These are phyloP conservation scores for Acrocephalus arundinaceus DNA, from an alignment of 2,113 vertebrate species.

Conservation along the genomic window DNA sequence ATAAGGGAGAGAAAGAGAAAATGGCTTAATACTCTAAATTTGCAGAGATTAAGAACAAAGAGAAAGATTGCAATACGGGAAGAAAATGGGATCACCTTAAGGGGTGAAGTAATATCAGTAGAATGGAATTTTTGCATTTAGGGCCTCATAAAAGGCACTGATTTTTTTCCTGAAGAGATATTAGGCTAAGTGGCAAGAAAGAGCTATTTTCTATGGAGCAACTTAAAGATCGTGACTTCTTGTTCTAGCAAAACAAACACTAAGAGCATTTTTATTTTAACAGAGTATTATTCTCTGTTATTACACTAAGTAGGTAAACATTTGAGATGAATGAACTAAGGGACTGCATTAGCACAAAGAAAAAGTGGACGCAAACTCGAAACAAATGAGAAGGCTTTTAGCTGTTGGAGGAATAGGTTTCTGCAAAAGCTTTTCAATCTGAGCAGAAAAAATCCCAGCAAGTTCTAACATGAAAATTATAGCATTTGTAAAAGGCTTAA, in stretches of 20 bases:
- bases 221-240: background rate
- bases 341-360: background rate
- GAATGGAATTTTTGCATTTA: constrained; percentile 10
- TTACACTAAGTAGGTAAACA: background rate
- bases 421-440: background rate
- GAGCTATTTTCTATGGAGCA: background rate
- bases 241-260: background rate
- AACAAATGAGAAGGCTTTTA: background rate
- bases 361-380: background rate
- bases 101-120: background rate
- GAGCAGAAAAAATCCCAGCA: background rate
- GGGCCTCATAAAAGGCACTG: background rate
- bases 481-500: background rate
- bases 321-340: background rate
- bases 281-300: background rate
- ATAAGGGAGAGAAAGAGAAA: background rate
- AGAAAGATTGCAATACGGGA: background rate
- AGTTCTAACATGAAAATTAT: background rate
- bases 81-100: background rate
- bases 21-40: background rate
- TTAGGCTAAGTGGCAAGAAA: background rate
- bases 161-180: background rate
- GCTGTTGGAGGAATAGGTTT: background rate
- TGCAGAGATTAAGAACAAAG: background rate
- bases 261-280: background rate